Conservation (phyloP, 2,888 invertebrate species). For the Poecilobothrus nobilitatus region DNA sequence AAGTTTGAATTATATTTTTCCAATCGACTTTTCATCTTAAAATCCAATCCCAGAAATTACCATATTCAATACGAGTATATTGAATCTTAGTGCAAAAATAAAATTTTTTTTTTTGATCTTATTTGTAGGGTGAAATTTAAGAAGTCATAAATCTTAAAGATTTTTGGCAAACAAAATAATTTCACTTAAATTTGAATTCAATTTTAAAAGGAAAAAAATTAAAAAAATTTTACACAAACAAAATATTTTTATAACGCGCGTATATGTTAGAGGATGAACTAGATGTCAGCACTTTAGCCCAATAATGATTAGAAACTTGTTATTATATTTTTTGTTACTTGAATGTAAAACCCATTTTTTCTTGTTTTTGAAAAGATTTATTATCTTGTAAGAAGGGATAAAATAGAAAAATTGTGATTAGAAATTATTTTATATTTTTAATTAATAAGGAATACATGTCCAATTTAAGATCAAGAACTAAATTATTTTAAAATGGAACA, state of each 20-base stretch:
- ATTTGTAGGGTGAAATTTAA: not conserved
- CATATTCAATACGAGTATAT: too few relatives aligned
- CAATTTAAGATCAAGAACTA: too few relatives aligned
- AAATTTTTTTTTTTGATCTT: not conserved
- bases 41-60: not conserved
- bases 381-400: too few relatives aligned
- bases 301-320: not conserved
- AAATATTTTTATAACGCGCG: not conserved
- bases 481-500: too few relatives aligned
- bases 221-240: not conserved
- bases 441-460: too few relatives aligned
- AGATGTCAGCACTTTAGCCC: not conserved
- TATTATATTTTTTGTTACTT: not conserved
- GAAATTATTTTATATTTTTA: too few relatives aligned
- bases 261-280: not conserved
- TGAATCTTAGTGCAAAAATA: not conserved
- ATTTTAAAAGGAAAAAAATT: not conserved
- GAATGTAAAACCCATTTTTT: not conserved
- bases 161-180: too few relatives aligned
- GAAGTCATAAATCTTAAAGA: not conserved
- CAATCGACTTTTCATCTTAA: conserved; percentile 4
- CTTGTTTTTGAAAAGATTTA: not conserved
- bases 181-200: too few relatives aligned
- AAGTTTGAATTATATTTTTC: not conserved
- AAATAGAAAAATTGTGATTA: too few relatives aligned